These are phyloP conservation scores for Labeo catla DNA, from an alignment of 2,113 vertebrate genomes.

Conservation along the genomic window DNA sequence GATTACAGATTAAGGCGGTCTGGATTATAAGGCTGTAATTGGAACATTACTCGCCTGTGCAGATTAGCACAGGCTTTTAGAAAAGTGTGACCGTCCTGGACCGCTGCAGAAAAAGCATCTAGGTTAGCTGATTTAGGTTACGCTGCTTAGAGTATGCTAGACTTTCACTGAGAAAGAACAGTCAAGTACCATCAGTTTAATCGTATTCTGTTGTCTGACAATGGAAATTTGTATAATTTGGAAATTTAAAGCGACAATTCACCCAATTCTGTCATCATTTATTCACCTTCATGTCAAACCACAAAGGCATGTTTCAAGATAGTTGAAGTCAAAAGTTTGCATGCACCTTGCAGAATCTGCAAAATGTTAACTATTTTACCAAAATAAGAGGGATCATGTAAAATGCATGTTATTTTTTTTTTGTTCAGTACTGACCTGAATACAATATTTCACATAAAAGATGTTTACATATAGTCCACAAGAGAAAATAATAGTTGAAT, in stretches of 20 bases:
- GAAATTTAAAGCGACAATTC: neutral
- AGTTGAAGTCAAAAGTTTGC: too few species aligned
- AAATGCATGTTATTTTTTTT: too few species aligned
- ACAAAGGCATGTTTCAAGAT: neutral
- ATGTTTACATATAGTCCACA: too few species aligned
- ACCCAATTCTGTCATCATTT: neutral
- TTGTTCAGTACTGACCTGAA: too few species aligned
- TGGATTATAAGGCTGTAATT: conserved; percentile 63
- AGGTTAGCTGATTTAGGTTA: conserved; percentile 58
- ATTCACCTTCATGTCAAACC: too few species aligned
- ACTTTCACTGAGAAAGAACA: conserved; percentile 42
- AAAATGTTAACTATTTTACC: too few species aligned
- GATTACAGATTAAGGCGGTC: conserved; percentile 54
- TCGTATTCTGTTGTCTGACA: neutral
- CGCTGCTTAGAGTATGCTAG: neutral
- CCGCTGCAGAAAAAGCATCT: conserved; percentile 53
- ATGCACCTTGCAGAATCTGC: too few species aligned
- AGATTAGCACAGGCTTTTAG: conserved; percentile 59
- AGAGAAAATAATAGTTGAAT: too few species aligned
- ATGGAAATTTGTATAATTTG: neutral
- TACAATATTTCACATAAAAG: too few species aligned
- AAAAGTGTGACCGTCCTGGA: conserved; percentile 29
- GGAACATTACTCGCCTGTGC: conserved; percentile 52
- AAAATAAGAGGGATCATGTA: too few species aligned
- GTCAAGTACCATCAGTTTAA: neutral